Evolutionary conservation across 2,888 invertebrate genomes (phyloP).

Genomic region (Eupithecia vulgata): DNA sequence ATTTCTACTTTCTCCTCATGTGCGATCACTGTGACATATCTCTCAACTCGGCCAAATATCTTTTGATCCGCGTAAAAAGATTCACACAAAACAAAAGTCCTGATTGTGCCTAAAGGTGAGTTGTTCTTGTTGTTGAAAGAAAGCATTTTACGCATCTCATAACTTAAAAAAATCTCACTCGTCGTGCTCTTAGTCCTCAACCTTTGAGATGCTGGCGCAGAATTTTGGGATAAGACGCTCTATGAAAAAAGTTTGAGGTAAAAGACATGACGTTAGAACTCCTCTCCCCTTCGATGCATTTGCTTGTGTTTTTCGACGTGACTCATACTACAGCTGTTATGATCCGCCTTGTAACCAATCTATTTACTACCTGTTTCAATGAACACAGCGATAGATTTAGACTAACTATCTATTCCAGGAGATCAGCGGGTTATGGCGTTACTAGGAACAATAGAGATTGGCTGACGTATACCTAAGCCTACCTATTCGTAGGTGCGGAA

Average conservation of each 20-base stretch:
- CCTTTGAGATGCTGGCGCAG: neutral
- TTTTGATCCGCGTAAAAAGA: no score
- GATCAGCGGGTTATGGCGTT: neutral
- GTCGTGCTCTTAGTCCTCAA: no score
- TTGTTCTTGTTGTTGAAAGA: no score
- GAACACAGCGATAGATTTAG: neutral
- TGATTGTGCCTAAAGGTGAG: no score
- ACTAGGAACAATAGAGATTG: neutral
- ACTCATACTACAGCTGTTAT: neutral
- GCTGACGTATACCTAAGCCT: neutral
- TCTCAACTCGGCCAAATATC: no score
- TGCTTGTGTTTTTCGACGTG: neutral
- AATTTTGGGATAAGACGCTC: neutral
- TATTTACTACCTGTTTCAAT: neutral
- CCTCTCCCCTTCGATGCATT: neutral
- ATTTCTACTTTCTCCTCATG: no score
- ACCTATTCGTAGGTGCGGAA: neutral
- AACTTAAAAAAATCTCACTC: no score
- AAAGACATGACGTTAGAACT: neutral
- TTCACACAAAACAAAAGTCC: no score
- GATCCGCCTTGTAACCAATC: neutral
- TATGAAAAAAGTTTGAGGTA: neutral
- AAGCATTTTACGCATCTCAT: no score
- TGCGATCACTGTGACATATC: no score
- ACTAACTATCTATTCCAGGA: neutral